Conservation (phyloP, 2,888 invertebrate species). For the Carterocephalus palaemon region DNA sequence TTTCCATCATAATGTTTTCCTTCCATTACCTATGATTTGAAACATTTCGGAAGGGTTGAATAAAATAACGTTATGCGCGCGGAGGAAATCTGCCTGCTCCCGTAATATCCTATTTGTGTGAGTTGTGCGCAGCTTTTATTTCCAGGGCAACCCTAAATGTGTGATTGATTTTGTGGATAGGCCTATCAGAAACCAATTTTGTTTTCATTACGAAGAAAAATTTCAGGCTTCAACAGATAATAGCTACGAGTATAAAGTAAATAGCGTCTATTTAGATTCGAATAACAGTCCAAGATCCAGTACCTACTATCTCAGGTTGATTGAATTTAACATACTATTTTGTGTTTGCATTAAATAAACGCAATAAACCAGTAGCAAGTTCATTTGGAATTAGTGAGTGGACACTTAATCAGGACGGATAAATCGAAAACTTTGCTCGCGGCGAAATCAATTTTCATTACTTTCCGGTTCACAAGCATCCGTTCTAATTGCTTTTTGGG, state of each 20-base stretch:
- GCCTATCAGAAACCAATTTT: slow-evolving; percentile 15
- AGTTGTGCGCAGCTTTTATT: slow-evolving; percentile 31
- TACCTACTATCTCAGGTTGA: too few relatives aligned
- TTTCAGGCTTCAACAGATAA: too few relatives aligned
- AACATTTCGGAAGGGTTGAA: slow-evolving; percentile 44
- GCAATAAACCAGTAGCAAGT: slow-evolving; percentile 12
- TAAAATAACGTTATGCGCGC: slow-evolving; percentile 46
- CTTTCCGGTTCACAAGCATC: slow-evolving; percentile 20
- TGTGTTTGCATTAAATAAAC: too few relatives aligned
- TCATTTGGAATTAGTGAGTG: slow-evolving; percentile 21
- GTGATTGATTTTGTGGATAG: slow-evolving; percentile 16
- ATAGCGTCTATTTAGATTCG: too few relatives aligned
- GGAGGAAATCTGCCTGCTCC: slow-evolving; percentile 35
- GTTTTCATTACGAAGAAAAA: slow-evolving; percentile 10
- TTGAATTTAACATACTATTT: too few relatives aligned
- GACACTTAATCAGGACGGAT: slow-evolving; percentile 20
- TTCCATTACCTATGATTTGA: slow-evolving; percentile 59
- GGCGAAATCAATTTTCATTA: slow-evolving; percentile 25
- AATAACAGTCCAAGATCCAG: too few relatives aligned
- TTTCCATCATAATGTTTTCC: slow-evolving; percentile 49
- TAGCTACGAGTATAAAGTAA: too few relatives aligned
- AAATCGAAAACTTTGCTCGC: slow-evolving; percentile 23
- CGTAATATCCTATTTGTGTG: slow-evolving; percentile 38
- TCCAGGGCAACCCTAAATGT: slow-evolving; percentile 9
- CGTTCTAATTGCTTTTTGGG: slow-evolving; percentile 24